Base-by-base conservation (phyloP, 1,140 invertebrate genomes). In the Atopsyche davidsoni region DNA sequence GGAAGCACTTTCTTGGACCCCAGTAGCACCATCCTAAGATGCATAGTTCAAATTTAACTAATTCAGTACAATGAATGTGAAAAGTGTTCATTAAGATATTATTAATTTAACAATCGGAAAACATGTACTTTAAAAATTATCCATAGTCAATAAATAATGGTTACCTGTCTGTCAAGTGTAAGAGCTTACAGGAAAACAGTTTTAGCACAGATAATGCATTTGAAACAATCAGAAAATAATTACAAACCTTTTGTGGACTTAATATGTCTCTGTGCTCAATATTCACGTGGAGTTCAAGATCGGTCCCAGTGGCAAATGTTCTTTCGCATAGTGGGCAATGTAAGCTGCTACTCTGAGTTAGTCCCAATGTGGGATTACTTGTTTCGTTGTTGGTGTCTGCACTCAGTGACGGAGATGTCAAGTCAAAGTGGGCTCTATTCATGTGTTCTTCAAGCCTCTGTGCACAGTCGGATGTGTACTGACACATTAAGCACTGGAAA, bases 221-320 rank as follows among this genome's bases (percentile, higher is more conserved):
- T n/a, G n/a, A n/a, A n/a, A n/a, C n/a, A n/a, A n/a, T n/a, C n/a
- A n/a, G n/a, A n/a, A n/a, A n/a, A n/a, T n/a, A n/a, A n/a, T n/a
- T n/a, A n/a, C n/a, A n/a, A 35, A 57, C 51, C 59, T 72, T 73
- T 47, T 72, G 70, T 7, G 73, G 73, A 59, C 72, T 72, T 49
- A 72, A 59, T 51, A 74, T 73, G 60, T 73, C 72, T 22, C 66
- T 63, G 64, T 92, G 88, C 62, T 88, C 86, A 17, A 88, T 83
- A 66, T 91, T 91, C 0, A 92, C 87, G 65, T 92, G 89, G 7
- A 89, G 64, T 66, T 90, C 86, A 18, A 92, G 75, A 63, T 88
- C 86, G n/a, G 82, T 79, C 7, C 79, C 79, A 51, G 82, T 81
- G 16, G 79, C 73, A 66, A 88, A 90, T 28, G 80, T 79, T 54